phyloP scores from a whole-genome alignment of 2,113 vertebrate genomes.

The Clarias magur region DNA sequence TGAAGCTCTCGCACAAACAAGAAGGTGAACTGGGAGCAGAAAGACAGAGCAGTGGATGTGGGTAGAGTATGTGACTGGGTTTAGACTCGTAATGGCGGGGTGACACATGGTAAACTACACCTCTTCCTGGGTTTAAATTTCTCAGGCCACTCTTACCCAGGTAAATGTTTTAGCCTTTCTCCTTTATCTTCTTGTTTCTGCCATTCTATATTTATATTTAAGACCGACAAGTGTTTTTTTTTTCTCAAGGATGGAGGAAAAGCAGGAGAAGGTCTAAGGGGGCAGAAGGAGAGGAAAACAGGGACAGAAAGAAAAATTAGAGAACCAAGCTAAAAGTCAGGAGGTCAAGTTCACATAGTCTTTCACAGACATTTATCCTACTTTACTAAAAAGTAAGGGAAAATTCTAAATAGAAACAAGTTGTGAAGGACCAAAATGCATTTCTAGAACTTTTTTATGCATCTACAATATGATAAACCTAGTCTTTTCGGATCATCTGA shows the following conservation, averaged over 20 bases:
- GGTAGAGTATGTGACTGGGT: slow-evolving; percentile 32
- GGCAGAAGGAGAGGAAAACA: slow-evolving; percentile 63
- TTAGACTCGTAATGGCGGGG: slow-evolving; percentile 20
- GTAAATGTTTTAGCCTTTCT: slow-evolving; percentile 36
- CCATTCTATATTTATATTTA: slow-evolving; percentile 35
- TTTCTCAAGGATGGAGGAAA: slow-evolving; percentile 66
- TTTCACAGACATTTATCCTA: slow-evolving; percentile 24
- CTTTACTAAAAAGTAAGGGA: background rate
- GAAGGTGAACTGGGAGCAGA: slow-evolving; percentile 54
- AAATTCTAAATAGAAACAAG: slow-evolving; percentile 1
- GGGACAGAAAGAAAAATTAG: slow-evolving; percentile 66
- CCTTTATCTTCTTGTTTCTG: slow-evolving; percentile 34
- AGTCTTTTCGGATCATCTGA: background rate
- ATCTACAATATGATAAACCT: background rate
- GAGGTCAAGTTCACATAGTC: slow-evolving; percentile 26
- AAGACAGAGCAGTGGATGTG: slow-evolving; percentile 56
- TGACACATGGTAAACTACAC: slow-evolving; percentile 28
- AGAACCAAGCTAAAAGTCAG: slow-evolving; percentile 49
- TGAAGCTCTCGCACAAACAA: slow-evolving; percentile 61
- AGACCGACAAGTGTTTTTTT: slow-evolving; percentile 22
- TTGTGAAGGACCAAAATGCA: background rate
- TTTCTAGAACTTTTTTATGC: background rate
- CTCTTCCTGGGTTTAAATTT: slow-evolving; percentile 28
- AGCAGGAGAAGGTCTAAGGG: slow-evolving; percentile 66
- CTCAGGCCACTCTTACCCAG: slow-evolving; percentile 46